Conservation (phyloP, 2,888 invertebrate species). For the Conops quadrifasciatus region DNA sequence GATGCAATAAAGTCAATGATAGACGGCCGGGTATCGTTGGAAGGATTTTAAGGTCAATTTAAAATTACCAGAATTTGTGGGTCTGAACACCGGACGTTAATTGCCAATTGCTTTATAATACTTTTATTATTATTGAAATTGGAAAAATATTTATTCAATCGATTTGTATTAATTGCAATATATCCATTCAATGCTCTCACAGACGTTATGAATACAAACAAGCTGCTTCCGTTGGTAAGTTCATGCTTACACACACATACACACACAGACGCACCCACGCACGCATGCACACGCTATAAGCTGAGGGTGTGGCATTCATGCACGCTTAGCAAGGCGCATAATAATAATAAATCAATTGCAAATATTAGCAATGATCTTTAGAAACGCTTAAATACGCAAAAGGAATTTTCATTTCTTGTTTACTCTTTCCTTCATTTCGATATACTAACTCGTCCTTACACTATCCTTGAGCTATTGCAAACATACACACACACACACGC, state of each 20-base stretch:
- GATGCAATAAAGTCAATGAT: no score
- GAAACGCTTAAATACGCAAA: slow-evolving; percentile 40
- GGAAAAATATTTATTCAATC: background rate
- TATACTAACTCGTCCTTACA: background rate
- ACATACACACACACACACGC: background rate
- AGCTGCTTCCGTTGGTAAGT: slow-evolving; percentile 12
- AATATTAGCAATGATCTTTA: slow-evolving; percentile 44
- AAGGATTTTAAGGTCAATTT: background rate
- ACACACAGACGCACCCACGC: background rate
- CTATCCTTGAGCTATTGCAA: slow-evolving; percentile 18
- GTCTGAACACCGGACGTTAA: no score
- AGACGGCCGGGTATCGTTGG: no score
- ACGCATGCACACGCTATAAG: background rate
- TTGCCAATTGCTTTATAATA: background rate
- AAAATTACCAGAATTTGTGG: slow-evolving; percentile 1
- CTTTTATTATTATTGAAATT: background rate
- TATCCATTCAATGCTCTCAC: no score
- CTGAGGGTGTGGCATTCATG: background rate
- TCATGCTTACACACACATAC: background rate
- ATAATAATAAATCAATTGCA: slow-evolving; percentile 42
- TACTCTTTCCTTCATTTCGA: slow-evolving; percentile 26
- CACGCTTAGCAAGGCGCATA: slow-evolving; percentile 19
- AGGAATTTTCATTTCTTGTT: slow-evolving; percentile 40
- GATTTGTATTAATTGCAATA: background rate
- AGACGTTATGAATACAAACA: no score